Evolutionary conservation across 2,888 invertebrate genomes (phyloP).

Genomic region (Mesodorylaimus sp.): DNA sequence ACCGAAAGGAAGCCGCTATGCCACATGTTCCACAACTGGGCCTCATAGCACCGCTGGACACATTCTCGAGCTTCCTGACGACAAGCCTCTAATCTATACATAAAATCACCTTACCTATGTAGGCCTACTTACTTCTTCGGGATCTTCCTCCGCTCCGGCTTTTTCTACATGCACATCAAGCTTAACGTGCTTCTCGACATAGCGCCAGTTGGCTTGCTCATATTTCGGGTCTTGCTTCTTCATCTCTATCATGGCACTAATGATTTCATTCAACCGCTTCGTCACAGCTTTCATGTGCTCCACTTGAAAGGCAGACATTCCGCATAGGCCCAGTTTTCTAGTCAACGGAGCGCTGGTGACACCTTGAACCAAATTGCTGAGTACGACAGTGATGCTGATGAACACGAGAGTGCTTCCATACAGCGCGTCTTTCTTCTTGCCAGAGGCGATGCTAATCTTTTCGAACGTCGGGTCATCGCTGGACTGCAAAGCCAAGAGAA

Average conservation of each 20-base stretch:
- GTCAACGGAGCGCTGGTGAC: background rate
- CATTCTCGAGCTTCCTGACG: background rate
- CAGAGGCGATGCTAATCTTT: background rate
- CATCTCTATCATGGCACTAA: background rate
- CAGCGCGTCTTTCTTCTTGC: too few relatives aligned
- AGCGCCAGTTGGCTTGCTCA: background rate
- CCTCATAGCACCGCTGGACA: background rate
- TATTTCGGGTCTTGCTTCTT: background rate
- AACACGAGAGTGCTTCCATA: background rate
- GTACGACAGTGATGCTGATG: background rate
- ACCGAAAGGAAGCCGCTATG: too few relatives aligned
- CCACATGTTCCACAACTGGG: too few relatives aligned
- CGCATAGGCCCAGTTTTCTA: background rate
- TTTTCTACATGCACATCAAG: background rate
- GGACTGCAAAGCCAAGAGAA: slow-evolving; percentile 41
- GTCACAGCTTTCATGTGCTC: background rate
- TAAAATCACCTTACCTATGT: background rate
- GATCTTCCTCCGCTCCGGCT: background rate
- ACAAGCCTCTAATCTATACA: background rate
- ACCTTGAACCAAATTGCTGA: background rate
- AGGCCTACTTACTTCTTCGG: background rate
- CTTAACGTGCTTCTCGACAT: background rate
- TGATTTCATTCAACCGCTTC: background rate
- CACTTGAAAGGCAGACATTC: background rate
- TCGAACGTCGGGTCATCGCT: background rate